A percentile compares a stretch with the other conserved stretches of the same genome.
These are phyloP conservation scores for Smutsia temminckii DNA, from an alignment of 2,797 vertebrate genomes.

Conservation along the genomic window DNA sequence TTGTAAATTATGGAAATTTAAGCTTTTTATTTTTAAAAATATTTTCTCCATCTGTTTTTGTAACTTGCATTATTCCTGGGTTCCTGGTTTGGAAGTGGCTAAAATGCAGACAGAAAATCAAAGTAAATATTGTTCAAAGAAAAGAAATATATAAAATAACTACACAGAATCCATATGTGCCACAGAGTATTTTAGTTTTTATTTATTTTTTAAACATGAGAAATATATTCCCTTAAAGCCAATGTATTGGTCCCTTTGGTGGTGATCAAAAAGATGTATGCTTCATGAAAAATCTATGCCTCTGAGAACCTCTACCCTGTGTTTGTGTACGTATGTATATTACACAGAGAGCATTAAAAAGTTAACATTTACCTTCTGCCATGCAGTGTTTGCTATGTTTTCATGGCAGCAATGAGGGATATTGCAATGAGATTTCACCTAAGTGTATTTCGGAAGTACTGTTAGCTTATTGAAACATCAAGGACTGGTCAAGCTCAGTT, in stretches of 20 bases:
- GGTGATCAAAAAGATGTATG: conserved; percentile 58
- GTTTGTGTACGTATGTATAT: background rate
- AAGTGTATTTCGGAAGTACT: background rate
- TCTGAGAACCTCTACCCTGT: background rate
- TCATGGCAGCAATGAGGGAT: background rate
- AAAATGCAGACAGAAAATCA: conserved; percentile 53
- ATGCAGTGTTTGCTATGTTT: background rate
- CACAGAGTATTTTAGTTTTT: conserved; percentile 32
- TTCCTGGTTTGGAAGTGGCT: conserved; percentile 41
- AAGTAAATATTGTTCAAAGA: conserved; percentile 49
- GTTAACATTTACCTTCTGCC: conserved; percentile 48
- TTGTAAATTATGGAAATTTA: conserved; percentile 68
- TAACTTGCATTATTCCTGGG: conserved; percentile 36
- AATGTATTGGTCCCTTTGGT: background rate
- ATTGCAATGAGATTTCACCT: background rate
- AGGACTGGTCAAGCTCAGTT: background rate
- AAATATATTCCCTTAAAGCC: background rate
- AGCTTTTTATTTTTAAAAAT: background rate
- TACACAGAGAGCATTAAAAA: conserved; percentile 43
- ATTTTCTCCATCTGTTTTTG: conserved; percentile 53
- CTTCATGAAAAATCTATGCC: conserved; percentile 34
- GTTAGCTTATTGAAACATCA: background rate
- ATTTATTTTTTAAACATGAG: conserved; percentile 44
- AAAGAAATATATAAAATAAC: conserved; percentile 39
- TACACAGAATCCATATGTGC: background rate